A percentile compares a stretch with the other conserved stretches of the same genome.
These are phyloP conservation scores for Nezara viridula DNA, from an alignment of 2,888 invertebrate genomes.

Conservation along the genomic window DNA sequence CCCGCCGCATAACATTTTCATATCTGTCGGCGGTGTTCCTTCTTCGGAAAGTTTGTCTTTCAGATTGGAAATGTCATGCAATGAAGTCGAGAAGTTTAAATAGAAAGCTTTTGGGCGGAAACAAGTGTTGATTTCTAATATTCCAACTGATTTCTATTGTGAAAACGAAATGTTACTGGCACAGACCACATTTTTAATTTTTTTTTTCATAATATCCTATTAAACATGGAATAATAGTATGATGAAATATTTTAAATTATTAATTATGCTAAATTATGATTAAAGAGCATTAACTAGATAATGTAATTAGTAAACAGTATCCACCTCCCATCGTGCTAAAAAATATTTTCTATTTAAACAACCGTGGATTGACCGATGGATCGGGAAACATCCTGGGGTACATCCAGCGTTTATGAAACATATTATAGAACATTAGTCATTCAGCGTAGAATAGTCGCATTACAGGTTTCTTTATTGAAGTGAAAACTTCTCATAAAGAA, in stretches of 20 bases:
- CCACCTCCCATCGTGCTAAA: too few relatives aligned
- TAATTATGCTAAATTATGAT: neutral
- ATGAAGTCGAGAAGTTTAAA: neutral
- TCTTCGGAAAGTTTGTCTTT: neutral
- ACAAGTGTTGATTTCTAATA: neutral
- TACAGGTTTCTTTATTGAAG: too few relatives aligned
- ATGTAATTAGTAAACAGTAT: too few relatives aligned
- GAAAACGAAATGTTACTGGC: neutral
- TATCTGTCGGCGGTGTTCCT: neutral
- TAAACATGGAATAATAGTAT: neutral
- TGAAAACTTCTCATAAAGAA: too few relatives aligned
- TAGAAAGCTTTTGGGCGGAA: neutral
- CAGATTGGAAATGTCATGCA: neutral
- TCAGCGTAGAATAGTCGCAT: too few relatives aligned
- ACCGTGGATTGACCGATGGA: too few relatives aligned
- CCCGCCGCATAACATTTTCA: slow-evolving; percentile 6
- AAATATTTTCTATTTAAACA: too few relatives aligned
- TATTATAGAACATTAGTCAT: too few relatives aligned
- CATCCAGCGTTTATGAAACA: too few relatives aligned
- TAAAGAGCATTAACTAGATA: neutral
- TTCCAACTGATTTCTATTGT: neutral
- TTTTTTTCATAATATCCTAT: neutral
- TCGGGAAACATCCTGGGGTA: too few relatives aligned
- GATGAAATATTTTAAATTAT: neutral
- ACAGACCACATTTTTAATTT: neutral